Percentiles rank a stretch among this genome's conserved stretches.
Evolutionary conservation across 1,140 invertebrate species (phyloP).

Genomic region (Drosophila arizonae): DNA sequence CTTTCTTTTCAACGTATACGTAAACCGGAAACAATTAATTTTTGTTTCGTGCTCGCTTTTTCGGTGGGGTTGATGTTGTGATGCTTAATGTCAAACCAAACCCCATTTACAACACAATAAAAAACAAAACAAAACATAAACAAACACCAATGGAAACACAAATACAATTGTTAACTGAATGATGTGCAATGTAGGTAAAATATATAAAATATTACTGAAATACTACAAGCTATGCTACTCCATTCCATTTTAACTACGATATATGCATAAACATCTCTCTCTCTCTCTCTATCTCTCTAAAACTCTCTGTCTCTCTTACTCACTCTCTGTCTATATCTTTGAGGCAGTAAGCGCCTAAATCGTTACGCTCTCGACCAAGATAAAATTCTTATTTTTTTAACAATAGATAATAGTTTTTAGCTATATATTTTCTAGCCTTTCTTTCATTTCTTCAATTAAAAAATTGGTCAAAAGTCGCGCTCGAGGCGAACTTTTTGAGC

Average conservation of each 20-base stretch:
- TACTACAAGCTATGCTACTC: constrained; percentile 38
- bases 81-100: constrained; percentile 33
- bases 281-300: not conserved
- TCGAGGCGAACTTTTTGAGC: constrained; percentile 57
- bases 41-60: constrained; percentile 51
- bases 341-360: constrained; percentile 48
- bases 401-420: constrained; percentile 18
- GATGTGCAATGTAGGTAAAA: constrained; percentile 70
- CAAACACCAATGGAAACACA: constrained; percentile 42
- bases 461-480: constrained; percentile 25
- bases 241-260: constrained; percentile 28
- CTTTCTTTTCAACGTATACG: constrained; percentile 46
- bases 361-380: constrained; percentile 19
- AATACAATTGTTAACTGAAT: constrained; percentile 26
- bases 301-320: not conserved
- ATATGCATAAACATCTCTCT: constrained; percentile 24
- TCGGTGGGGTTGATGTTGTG: constrained; percentile 18
- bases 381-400: constrained; percentile 43
- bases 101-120: constrained; percentile 16
- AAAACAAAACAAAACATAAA: constrained; percentile 14
- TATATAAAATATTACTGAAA: constrained; percentile 37
- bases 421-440: too few relatives aligned
- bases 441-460: constrained; percentile 11
- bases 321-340: not conserved
- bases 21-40: constrained; percentile 47